phyloP scores from a whole-genome alignment of 1,140 invertebrate genomes.

The Drosophila ananassae region DNA sequence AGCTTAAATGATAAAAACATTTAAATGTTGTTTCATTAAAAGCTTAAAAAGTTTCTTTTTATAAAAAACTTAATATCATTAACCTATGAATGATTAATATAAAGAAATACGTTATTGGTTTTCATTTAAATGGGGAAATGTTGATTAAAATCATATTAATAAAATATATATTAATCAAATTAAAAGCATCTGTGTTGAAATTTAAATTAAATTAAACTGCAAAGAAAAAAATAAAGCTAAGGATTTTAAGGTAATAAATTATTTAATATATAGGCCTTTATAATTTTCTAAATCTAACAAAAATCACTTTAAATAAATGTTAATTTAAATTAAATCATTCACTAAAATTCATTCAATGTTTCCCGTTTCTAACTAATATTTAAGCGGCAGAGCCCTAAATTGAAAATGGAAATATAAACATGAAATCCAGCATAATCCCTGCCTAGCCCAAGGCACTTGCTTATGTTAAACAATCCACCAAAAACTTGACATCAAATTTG shows the following conservation, averaged over 20 bases:
- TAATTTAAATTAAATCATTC: too few species aligned
- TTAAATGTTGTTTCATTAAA: constrained; percentile 6
- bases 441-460: constrained; percentile 28
- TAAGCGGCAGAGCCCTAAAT: background rate
- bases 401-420: constrained; percentile 34
- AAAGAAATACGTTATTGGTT: constrained; percentile 3
- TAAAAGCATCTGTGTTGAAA: too few species aligned
- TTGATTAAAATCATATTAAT: constrained; percentile 1
- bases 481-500: constrained; percentile 51
- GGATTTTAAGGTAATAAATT: too few species aligned
- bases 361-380: background rate
- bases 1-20: background rate
- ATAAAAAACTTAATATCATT: constrained; percentile 14
- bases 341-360: background rate
- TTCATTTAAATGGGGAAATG: constrained; percentile 3
- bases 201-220: too few species aligned
- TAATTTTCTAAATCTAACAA: too few species aligned
- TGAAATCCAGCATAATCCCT: constrained; percentile 32
- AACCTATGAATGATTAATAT: constrained; percentile 7
- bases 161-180: too few species aligned
- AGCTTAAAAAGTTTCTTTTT: background rate
- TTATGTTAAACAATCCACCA: constrained; percentile 52
- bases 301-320: too few species aligned
- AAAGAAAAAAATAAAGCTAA: too few species aligned
- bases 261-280: too few species aligned